A percentile compares a stretch with the other conserved stretches of the same genome.
Evolutionary conservation across 2,888 invertebrate species (phyloP).

Genomic region (Ochlodes sylvanus): DNA sequence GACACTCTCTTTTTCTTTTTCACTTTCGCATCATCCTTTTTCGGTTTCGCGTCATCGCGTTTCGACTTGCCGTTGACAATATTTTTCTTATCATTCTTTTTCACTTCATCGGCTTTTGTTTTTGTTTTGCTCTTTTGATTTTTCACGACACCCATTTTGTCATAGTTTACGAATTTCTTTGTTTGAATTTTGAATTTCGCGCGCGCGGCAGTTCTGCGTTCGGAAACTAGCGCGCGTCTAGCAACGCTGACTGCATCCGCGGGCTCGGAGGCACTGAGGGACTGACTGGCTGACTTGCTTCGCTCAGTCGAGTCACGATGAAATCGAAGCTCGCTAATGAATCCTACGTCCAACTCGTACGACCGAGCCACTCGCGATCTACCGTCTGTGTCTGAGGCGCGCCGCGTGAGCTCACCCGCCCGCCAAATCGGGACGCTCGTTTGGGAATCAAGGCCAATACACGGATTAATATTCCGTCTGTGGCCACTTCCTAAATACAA

Average conservation of each 20-base stretch:
- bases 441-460: constrained; percentile 81
- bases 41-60: constrained; percentile 66
- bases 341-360: constrained; percentile 42
- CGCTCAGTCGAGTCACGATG: constrained; percentile 37
- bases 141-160: constrained; percentile 79
- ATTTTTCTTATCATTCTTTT: constrained; percentile 48
- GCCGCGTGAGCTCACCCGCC: constrained; percentile 73
- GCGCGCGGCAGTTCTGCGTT: constrained; percentile 73
- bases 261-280: constrained; percentile 70
- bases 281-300: no score
- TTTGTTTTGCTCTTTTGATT: constrained; percentile 69
- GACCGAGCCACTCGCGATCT: constrained; percentile 41
- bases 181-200: constrained; percentile 46
- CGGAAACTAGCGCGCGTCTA: constrained; percentile 79
- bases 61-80: constrained; percentile 68
- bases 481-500: constrained; percentile 69
- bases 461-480: constrained; percentile 75
- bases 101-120: constrained; percentile 52
- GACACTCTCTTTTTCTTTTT: constrained; percentile 81
- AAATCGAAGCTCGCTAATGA: constrained; percentile 61
- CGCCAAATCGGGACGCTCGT: constrained; percentile 73
- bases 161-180: constrained; percentile 48
- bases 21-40: constrained; percentile 73
- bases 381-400: constrained; percentile 51
- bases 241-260: constrained; percentile 80